Evolutionary conservation across 1,140 invertebrate species (phyloP), one percentile per base, ranked within the genome.

Genomic region (Marisa cornuarietis): DNA sequence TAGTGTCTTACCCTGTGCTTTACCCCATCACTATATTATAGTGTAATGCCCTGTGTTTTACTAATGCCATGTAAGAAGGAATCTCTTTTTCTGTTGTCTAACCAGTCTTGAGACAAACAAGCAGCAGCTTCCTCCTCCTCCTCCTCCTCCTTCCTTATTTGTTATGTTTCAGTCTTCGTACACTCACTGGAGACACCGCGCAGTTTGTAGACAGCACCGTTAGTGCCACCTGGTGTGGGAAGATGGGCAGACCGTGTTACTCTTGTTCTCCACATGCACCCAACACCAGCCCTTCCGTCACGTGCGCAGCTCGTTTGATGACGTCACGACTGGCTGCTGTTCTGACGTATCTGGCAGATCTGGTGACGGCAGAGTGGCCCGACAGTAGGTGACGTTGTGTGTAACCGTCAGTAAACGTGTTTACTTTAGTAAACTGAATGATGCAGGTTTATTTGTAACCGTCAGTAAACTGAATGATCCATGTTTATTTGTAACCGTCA

Each of bases 231-330:
- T 65, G 79, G 74, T 63, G 71, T 65, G n/a, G 76, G 61, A 52
- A 22, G 16, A 54, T 74, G n/a, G 51, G 49, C 13, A 31, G 49
- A 5, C 73, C 68, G 66, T 69, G 69, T 13, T n/a, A 83, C n/a
- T 20, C 63, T 18, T 75, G 79, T 63, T 26, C 63, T 16, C 63
- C 42, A 73, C 71, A 51, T 65, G 71, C 61, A 58, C 58, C 31
- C 26, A 18, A 73, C 31, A 71, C 61, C 22, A 62, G 69, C 31
- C 65, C 71, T 18, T 20, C 54, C 11, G 10, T n/a, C 66, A 71
- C 78, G 58, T 83, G 82, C n/a, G 80, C 82, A 13, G 66, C 81
- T 49, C 62, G 82, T 54, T 69, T 79, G 54, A 78, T 83, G 61
- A 79, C 80, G 26, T 73, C 82, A 79, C 65, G 51, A 24, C 58